phyloP scores from a whole-genome alignment of 2,797 vertebrate genomes.

The Lepus townsendii region DNA sequence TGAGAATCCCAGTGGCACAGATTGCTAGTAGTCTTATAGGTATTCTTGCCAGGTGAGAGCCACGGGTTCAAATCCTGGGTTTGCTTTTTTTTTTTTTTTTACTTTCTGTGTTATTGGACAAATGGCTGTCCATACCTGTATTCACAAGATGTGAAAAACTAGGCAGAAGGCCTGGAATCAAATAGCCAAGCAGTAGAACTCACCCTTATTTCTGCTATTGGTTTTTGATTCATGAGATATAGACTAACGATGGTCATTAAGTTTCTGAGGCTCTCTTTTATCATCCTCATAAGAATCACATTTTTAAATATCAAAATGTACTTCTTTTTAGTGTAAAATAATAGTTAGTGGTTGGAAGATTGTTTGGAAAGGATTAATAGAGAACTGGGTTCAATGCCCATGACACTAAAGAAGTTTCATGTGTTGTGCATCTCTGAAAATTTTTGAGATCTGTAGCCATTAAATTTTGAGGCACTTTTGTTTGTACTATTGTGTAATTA shows the following conservation, averaged over 20 bases:
- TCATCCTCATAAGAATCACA: background rate
- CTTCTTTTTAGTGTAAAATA: background rate
- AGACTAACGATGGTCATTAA: background rate
- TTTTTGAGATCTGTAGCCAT: conserved; percentile 88
- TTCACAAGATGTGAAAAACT: background rate
- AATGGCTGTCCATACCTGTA: background rate
- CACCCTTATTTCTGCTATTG: background rate
- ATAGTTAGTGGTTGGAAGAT: conserved; percentile 88
- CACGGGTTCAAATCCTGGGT: background rate
- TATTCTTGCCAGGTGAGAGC: background rate
- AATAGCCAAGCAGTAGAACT: background rate
- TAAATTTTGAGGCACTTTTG: conserved; percentile 81
- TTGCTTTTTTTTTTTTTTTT: background rate
- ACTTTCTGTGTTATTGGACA: background rate
- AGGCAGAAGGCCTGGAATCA: background rate
- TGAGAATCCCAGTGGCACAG: background rate
- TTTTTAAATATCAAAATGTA: background rate
- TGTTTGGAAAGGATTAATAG: conserved; percentile 96
- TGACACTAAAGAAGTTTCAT: conserved; percentile 97
- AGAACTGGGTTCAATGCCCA: conserved; percentile 96
- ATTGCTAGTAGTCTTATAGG: background rate
- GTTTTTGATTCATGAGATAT: background rate
- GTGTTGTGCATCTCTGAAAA: conserved; percentile 95
- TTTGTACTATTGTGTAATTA: conserved; percentile 88
- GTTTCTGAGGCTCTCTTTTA: background rate